Evolutionary conservation across 2,888 invertebrate species (phyloP), one percentile per base, ranked within the genome.

Genomic region (Agrilus mali): DNA sequence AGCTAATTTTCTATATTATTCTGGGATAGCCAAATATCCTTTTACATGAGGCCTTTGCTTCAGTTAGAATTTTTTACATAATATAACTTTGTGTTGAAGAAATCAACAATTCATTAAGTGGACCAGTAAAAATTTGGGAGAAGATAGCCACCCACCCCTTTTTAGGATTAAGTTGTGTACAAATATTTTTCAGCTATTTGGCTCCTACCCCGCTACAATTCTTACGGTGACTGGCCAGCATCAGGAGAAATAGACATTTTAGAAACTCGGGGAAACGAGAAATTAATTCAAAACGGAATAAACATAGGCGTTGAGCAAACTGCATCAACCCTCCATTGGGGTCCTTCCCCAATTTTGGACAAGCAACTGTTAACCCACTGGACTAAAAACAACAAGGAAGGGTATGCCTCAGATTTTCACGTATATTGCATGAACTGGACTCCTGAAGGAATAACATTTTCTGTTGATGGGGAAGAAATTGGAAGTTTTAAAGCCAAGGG

Each of bases 161-260:
- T 17, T 17, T 17, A 17, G 17, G 17, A 17, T n/a, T n/a, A n/a
- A 20, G 1, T 10, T 13, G 33, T 16, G 20, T 17, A 3, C 13
- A 7, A 22, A 33, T 31, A 35, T 17, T 40, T 43, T 47, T 10
- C 56, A 80, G 81, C 82, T 27, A 74, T 83, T 50, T 82, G 82
- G 82, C 58, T 84, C 61, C 66, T 80, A 70, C 83, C 84, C 1
- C 67, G 72, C 1, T 60, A 70, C 58, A 77, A 78, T 55, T 60
- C 59, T 0, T 84, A 84, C 58, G 81, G 82, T 2, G 61, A 66
- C 1, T 83, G 82, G 82, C 82, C 82, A 1, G 60, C 75, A 4
- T 82, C 81, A 16, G 84, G 83, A 4, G 82, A 83, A 66, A 82
- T 84, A 47, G 82, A 83, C 57, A 61, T 85, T 33, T 65, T 76